Percentiles rank a stretch among this genome's conserved stretches.
Conservation (phyloP, 1,140 invertebrate genomes). For the Charaxes varanes region DNA sequence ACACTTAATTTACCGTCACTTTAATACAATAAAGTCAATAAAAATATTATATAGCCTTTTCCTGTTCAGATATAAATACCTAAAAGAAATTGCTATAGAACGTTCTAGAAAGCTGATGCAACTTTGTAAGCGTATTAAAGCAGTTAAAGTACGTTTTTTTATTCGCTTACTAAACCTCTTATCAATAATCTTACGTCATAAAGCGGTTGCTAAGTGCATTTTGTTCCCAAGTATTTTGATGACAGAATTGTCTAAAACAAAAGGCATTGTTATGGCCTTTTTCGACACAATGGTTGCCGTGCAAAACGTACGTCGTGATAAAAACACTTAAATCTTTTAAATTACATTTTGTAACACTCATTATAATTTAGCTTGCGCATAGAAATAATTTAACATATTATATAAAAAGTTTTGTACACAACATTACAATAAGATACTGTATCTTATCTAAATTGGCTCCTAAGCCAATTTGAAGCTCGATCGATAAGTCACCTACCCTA, state of each 20-base stretch:
- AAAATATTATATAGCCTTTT: too few relatives aligned
- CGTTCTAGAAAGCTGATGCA: conserved; percentile 31
- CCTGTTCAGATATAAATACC: too few relatives aligned
- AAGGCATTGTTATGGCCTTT: conserved; percentile 14
- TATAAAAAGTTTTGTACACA: too few relatives aligned
- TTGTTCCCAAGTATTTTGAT: conserved; percentile 12
- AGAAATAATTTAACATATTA: too few relatives aligned
- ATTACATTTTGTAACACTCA: conserved; percentile 8
- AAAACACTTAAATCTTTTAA: conserved; percentile 1
- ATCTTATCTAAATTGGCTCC: too few relatives aligned
- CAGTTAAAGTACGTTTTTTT: background rate
- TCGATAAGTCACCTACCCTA: too few relatives aligned
- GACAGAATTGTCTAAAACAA: conserved; percentile 14
- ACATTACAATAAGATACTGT: too few relatives aligned
- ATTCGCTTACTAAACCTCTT: background rate
- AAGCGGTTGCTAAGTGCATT: conserved; percentile 13
- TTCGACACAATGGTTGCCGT: conserved; percentile 18
- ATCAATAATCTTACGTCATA: conserved; percentile 4
- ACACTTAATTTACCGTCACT: too few relatives aligned
- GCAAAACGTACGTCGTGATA: conserved; percentile 9
- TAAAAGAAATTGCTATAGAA: conserved; percentile 19
- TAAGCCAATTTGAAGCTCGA: too few relatives aligned
- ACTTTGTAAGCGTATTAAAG: conserved; percentile 14
- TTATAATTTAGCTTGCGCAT: too few relatives aligned
- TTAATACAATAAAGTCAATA: too few relatives aligned